A percentile compares a stretch with the other conserved stretches of the same genome.
Evolutionary conservation across 1,140 invertebrate species (phyloP).

Genomic region (Tenebrio molitor): DNA sequence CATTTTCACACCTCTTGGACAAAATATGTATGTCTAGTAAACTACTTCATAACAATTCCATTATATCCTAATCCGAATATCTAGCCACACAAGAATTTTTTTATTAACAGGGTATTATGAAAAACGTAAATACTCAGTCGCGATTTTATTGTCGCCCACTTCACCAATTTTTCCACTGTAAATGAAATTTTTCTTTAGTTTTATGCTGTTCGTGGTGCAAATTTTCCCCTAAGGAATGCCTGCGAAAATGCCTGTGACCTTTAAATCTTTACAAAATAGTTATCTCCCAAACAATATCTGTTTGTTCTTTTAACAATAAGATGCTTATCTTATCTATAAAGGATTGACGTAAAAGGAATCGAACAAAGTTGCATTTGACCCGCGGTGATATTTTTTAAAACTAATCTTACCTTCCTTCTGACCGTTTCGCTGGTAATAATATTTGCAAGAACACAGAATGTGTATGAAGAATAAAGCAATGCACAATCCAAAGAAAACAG

Average conservation of each 20-base stretch:
- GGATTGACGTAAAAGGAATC: slow-evolving; percentile 19
- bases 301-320: slow-evolving; percentile 27
- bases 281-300: slow-evolving; percentile 29
- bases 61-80: too few relatives aligned
- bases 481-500: slow-evolving; percentile 15
- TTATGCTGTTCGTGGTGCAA: too few relatives aligned
- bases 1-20: too few relatives aligned
- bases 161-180: too few relatives aligned
- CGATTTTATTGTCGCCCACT: too few relatives aligned
- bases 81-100: too few relatives aligned
- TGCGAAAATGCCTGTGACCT: neutral
- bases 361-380: slow-evolving; percentile 10
- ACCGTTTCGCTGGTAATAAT: neutral
- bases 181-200: too few relatives aligned
- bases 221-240: too few relatives aligned
- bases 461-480: slow-evolving; percentile 39
- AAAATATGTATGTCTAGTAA: too few relatives aligned
- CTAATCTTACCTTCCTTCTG: slow-evolving; percentile 9
- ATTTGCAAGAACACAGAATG: slow-evolving; percentile 26
- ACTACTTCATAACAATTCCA: too few relatives aligned
- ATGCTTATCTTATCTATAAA: slow-evolving; percentile 5
- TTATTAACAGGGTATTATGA: too few relatives aligned
- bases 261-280: neutral
- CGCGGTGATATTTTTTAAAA: neutral
- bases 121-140: too few relatives aligned